A percentile compares a stretch with the other conserved stretches of the same genome.
Conservation (phyloP, 2,888 invertebrate species). For the Synergus japonicus region DNA sequence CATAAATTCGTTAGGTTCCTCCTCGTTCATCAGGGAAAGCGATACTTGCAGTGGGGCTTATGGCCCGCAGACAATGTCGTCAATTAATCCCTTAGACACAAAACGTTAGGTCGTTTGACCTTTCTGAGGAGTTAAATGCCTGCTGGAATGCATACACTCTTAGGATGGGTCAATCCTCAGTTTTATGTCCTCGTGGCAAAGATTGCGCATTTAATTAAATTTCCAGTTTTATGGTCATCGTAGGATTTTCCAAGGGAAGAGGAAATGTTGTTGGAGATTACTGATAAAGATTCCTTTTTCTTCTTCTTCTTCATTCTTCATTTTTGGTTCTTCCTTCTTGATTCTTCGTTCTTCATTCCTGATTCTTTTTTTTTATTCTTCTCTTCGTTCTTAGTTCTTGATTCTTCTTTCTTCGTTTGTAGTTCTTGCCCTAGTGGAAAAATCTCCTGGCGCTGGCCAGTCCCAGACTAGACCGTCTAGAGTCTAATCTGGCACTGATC, state of each 20-base stretch:
- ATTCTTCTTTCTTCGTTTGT: too few relatives aligned
- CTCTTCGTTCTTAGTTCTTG: too few relatives aligned
- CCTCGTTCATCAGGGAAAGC: not conserved
- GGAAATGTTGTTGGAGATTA: not conserved
- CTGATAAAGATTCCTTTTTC: not conserved
- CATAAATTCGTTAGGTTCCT: constrained; percentile 25
- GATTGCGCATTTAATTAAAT: constrained; percentile 13
- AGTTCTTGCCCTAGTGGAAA: too few relatives aligned
- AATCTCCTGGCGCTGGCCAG: too few relatives aligned
- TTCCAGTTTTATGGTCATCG: constrained; percentile 1
- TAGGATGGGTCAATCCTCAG: not conserved
- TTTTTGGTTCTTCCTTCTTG: too few relatives aligned
- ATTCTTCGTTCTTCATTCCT: too few relatives aligned
- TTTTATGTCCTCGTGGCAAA: not conserved
- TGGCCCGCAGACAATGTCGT: not conserved
- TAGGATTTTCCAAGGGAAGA: not conserved
- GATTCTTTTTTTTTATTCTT: too few relatives aligned
- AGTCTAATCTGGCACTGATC: too few relatives aligned
- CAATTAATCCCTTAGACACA: constrained; percentile 10
- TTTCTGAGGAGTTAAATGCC: not conserved
- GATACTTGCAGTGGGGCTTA: not conserved
- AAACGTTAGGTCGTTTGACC: not conserved
- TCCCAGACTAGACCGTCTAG: too few relatives aligned
- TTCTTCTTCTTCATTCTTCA: not conserved
- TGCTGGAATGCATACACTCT: not conserved